Evolutionary conservation across 37 sponge, comb jelly and placozoan species (phyloP), one percentile per base, ranked within the genome.

Genomic region (Beroe forskalii): DNA sequence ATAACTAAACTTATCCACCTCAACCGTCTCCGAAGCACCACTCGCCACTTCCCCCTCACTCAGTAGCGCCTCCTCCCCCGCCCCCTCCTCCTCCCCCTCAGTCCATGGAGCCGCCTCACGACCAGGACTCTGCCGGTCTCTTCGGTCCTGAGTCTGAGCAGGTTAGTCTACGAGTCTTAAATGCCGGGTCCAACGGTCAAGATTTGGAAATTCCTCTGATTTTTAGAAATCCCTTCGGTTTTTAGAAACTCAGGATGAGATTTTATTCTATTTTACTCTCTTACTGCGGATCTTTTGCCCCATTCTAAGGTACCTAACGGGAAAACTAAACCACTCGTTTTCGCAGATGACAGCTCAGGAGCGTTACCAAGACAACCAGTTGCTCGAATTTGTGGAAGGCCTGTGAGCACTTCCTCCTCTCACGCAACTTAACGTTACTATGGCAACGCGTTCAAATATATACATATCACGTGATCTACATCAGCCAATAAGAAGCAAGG

Each of bases 361-460:
- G 9, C 25, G 55, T 41, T 22, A 25, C 27, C 55, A 43, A 48
- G 86, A 44, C 8, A 80, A 38, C 86, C 40, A 32, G 55, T 44
- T 80, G 86, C 48, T 40, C 31, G 86, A 80, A 48, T 80, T 80
- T 43, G 86, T 80, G 28, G 86, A 80, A 30, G 35, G 35, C 44
- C 86, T 80, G 40, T 80, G 86, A 80, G 40, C 37, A n/a, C n/a
- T n/a, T n/a, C n/a, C n/a, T n/a, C n/a, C n/a, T n/a, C n/a, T n/a
- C n/a, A n/a, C n/a, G n/a, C n/a, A n/a, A n/a, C n/a, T n/a, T n/a
- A n/a, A n/a, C n/a, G n/a, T n/a, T n/a, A n/a, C n/a, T n/a, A n/a
- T n/a, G n/a, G n/a, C n/a, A n/a, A n/a, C n/a, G n/a, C n/a, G n/a
- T n/a, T n/a, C n/a, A n/a, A n/a, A n/a, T n/a, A n/a, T n/a, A n/a